A percentile compares a stretch with the other conserved stretches of the same genome.
phyloP scores from a whole-genome alignment of 2,113 vertebrate genomes.

The Motacilla tschutschensis region DNA sequence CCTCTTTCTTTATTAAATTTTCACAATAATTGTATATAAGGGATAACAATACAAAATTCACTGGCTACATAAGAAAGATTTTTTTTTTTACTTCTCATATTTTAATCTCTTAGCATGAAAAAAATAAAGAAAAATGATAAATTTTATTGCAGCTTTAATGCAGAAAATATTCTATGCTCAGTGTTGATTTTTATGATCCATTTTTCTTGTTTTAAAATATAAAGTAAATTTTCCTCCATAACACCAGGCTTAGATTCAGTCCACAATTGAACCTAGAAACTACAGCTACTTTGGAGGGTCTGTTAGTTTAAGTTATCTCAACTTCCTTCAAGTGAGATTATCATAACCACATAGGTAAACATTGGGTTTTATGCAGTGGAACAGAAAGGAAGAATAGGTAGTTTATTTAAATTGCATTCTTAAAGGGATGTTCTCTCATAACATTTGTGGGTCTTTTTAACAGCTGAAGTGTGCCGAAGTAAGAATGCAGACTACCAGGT shows the following conservation, averaged over 20 bases:
- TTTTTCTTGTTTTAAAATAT: not conserved
- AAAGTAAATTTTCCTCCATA: not conserved
- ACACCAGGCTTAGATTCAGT: not conserved
- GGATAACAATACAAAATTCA: not conserved
- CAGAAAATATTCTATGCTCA: not conserved
- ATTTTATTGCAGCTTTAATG: not conserved
- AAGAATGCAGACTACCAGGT: not conserved
- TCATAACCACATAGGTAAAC: not conserved
- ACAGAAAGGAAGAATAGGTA: not conserved
- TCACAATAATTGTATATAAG: not conserved
- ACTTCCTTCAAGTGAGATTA: not conserved
- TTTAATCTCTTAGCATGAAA: not conserved
- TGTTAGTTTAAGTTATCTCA: not conserved
- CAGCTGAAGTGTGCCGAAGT: not conserved
- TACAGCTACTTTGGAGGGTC: not conserved
- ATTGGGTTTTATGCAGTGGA: not conserved
- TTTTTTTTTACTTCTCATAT: not conserved
- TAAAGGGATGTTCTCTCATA: not conserved
- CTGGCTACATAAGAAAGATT: not conserved
- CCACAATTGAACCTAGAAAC: not conserved
- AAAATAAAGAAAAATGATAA: not conserved
- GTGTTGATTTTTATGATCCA: not conserved
- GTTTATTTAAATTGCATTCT: not conserved
- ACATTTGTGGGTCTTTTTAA: not conserved
- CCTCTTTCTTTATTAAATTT: not conserved